Conservation (phyloP, 37 sponge, comb jelly and placozoan genomes). For the Eunapius fragilis region DNA sequence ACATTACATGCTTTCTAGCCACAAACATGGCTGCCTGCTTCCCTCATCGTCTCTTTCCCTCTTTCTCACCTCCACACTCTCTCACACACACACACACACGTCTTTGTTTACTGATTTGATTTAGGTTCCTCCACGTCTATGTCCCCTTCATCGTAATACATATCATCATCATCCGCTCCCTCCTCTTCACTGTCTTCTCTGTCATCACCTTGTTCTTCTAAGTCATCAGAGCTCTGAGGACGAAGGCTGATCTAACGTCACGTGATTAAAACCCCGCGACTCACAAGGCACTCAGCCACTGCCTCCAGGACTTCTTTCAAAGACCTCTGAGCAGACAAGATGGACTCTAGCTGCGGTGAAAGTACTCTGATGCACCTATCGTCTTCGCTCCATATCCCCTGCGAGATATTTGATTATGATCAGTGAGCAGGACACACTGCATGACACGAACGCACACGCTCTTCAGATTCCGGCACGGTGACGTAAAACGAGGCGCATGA, state of each 20-base stretch:
- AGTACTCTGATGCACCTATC: slow-evolving; percentile 28
- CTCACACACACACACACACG: no score
- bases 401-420: neutral
- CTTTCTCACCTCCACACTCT: neutral
- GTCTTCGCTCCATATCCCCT: slow-evolving; percentile 78
- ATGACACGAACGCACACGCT: slow-evolving; percentile 26
- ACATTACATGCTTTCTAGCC: no score
- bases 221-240: slow-evolving; percentile 5
- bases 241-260: neutral
- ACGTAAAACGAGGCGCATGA: slow-evolving; percentile 45
- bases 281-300: neutral
- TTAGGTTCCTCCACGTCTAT: slow-evolving; percentile 5
- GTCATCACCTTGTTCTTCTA: neutral
- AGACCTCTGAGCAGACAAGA: slow-evolving; percentile 2
- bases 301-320: slow-evolving; percentile 23
- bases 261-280: neutral
- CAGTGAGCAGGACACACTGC: neutral
- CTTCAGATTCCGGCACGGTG: slow-evolving; percentile 50
- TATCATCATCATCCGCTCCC: slow-evolving; percentile 29
- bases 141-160: slow-evolving; percentile 5
- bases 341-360: slow-evolving; percentile 44
- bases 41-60: no score
- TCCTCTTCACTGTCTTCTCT: neutral
- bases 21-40: neutral
- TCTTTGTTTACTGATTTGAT: neutral